Conservation (phyloP, 2,888 invertebrate genomes). For the Ectemnius continuus region DNA sequence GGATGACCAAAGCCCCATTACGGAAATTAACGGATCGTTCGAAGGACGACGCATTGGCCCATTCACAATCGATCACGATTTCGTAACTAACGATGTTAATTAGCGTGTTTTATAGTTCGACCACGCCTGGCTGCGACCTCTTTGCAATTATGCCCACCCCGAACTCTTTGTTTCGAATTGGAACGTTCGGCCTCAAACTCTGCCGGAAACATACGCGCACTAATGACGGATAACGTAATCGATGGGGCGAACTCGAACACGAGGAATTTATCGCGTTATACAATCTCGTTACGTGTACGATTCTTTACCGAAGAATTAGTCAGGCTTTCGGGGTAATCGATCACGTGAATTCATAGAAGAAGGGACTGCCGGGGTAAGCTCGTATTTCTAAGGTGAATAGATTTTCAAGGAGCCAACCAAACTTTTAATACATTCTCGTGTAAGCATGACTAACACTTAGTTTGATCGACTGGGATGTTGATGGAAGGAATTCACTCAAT, state of each 20-base stretch:
- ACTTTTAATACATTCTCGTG: too few species aligned
- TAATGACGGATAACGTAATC: slow-evolving; percentile 40
- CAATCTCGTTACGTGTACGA: slow-evolving; percentile 49
- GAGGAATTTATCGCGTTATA: slow-evolving; percentile 42
- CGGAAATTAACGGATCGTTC: background rate
- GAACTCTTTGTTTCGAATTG: slow-evolving; percentile 14
- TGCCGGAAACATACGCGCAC: slow-evolving; percentile 46
- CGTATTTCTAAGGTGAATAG: too few species aligned
- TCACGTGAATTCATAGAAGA: slow-evolving; percentile 12
- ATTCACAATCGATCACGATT: slow-evolving; percentile 36
- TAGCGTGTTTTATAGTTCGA: slow-evolving; percentile 14
- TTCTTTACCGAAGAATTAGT: slow-evolving; percentile 30
- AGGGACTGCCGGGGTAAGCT: too few species aligned
- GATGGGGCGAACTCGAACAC: slow-evolving; percentile 37
- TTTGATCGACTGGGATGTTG: too few species aligned
- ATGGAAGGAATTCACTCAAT: too few species aligned
- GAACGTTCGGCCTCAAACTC: slow-evolving; percentile 22
- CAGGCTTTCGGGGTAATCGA: slow-evolving; percentile 28
- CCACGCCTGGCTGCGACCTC: slow-evolving; percentile 28
- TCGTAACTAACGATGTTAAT: slow-evolving; percentile 52
- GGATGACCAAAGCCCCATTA: too few species aligned
- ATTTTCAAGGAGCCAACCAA: too few species aligned
- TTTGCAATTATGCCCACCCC: slow-evolving; percentile 34
- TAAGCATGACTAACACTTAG: too few species aligned
- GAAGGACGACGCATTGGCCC: background rate